These are phyloP conservation scores for Cheilosia impressa DNA, from an alignment of 2,888 invertebrate species.

Conservation along the genomic window DNA sequence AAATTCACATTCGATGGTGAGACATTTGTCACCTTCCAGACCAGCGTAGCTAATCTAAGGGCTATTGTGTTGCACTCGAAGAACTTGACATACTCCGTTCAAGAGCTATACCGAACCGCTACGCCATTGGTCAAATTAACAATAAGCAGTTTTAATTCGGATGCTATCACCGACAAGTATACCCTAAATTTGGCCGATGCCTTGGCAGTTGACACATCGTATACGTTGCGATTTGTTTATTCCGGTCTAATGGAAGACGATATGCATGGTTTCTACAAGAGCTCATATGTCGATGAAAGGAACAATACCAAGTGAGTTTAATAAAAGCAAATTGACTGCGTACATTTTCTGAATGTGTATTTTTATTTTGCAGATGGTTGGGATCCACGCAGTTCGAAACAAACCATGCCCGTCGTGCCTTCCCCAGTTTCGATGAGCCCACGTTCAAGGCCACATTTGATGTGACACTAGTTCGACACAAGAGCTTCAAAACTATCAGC, in stretches of 20 bases:
- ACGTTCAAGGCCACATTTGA: slow-evolving; percentile 88
- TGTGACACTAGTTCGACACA: slow-evolving; percentile 82
- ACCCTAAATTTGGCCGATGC: slow-evolving; percentile 81
- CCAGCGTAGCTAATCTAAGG: slow-evolving; percentile 80
- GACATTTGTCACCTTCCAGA: slow-evolving; percentile 84
- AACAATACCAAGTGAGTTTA: slow-evolving; percentile 79
- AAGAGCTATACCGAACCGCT: slow-evolving; percentile 77
- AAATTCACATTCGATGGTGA: slow-evolving; percentile 82
- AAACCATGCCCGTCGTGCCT: slow-evolving; percentile 88
- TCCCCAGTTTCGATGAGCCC: slow-evolving; percentile 93
- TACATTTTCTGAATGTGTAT: neutral
- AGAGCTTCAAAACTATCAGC: slow-evolving; percentile 79
- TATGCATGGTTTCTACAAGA: slow-evolving; percentile 85
- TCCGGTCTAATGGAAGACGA: slow-evolving; percentile 84
- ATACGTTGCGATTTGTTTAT: slow-evolving; percentile 84
- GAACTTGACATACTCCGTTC: slow-evolving; percentile 79
- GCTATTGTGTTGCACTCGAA: slow-evolving; percentile 85
- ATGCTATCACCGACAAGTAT: slow-evolving; percentile 82
- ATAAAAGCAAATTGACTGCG: neutral
- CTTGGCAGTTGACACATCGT: slow-evolving; percentile 80
- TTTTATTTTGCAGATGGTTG: slow-evolving; percentile 84
- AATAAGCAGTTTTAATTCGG: slow-evolving; percentile 65
- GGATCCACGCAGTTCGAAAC: slow-evolving; percentile 90
- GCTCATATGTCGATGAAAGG: slow-evolving; percentile 81
- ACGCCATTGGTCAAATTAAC: slow-evolving; percentile 75